These are phyloP conservation scores for Nanorana parkeri DNA, from an alignment of 2,113 vertebrate genomes.

Conservation along the genomic window DNA sequence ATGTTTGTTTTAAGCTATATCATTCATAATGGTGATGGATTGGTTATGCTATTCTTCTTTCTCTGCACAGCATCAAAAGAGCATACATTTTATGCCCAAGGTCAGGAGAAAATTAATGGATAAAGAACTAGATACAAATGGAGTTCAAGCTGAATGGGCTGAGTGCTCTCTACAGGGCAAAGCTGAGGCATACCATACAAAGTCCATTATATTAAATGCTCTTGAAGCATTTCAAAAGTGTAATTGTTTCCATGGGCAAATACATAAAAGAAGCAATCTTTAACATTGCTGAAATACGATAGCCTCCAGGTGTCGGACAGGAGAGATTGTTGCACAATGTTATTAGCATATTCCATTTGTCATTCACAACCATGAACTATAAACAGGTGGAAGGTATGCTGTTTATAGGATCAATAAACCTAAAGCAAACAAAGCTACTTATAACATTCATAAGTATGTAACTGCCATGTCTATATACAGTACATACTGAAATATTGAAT, in stretches of 20 bases:
- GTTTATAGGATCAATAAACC: neutral
- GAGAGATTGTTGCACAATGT: slow-evolving; percentile 64
- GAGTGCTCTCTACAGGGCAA: slow-evolving; percentile 79
- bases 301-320: slow-evolving; percentile 69
- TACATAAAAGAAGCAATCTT: slow-evolving; percentile 71
- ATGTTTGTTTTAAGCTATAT: slow-evolving; percentile 82
- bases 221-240: slow-evolving; percentile 78
- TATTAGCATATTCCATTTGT: slow-evolving; percentile 81
- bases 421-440: too few species aligned
- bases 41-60: slow-evolving; percentile 80
- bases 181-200: slow-evolving; percentile 75
- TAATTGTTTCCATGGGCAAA: slow-evolving; percentile 80
- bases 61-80: slow-evolving; percentile 79
- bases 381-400: slow-evolving; percentile 62
- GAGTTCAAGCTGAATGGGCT: slow-evolving; percentile 85
- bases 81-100: slow-evolving; percentile 83
- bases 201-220: slow-evolving; percentile 82
- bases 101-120: slow-evolving; percentile 88
- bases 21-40: slow-evolving; percentile 91
- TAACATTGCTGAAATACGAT: slow-evolving; percentile 69
- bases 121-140: slow-evolving; percentile 86
- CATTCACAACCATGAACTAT: slow-evolving; percentile 79
- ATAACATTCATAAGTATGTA: too few species aligned
- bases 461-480: too few species aligned
- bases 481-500: too few species aligned